Conservation (phyloP, 2,888 invertebrate species). For the Scaptomyza polygonia region DNA sequence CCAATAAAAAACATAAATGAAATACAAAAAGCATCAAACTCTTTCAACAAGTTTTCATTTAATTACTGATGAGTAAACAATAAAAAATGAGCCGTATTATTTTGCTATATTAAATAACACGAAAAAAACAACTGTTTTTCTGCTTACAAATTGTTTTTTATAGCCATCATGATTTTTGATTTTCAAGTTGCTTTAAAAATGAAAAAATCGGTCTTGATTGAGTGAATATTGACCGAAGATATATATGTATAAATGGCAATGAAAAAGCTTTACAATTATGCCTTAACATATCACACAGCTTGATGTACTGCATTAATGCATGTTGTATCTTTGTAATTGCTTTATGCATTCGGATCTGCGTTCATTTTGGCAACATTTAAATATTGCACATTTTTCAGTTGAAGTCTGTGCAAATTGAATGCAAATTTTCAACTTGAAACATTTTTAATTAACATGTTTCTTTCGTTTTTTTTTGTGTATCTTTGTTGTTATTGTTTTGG, state of each 20-base stretch:
- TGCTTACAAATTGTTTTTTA: too few species aligned
- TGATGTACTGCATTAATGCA: not conserved
- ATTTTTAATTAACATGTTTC: not conserved
- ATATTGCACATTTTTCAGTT: not conserved
- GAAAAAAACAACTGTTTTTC: too few species aligned
- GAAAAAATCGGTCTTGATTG: too few species aligned
- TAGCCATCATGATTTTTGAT: too few species aligned
- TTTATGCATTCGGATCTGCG: not conserved
- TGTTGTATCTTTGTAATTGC: not conserved
- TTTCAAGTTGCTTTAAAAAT: too few species aligned
- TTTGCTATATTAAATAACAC: too few species aligned
- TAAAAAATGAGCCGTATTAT: too few species aligned
- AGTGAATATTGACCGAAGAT: too few species aligned
- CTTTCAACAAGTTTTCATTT: too few species aligned
- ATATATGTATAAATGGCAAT: not conserved
- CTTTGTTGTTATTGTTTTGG: not conserved
- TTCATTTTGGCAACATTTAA: not conserved
- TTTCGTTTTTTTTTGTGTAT: not conserved
- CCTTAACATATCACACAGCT: not conserved
- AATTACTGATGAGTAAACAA: too few species aligned
- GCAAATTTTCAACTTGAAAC: not conserved
- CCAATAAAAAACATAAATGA: too few species aligned
- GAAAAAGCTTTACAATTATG: not conserved
- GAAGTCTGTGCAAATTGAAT: not conserved
- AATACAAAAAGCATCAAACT: too few species aligned